Evolutionary conservation across 2,888 invertebrate species (phyloP).

Genomic region (Andrena hattorfiana): DNA sequence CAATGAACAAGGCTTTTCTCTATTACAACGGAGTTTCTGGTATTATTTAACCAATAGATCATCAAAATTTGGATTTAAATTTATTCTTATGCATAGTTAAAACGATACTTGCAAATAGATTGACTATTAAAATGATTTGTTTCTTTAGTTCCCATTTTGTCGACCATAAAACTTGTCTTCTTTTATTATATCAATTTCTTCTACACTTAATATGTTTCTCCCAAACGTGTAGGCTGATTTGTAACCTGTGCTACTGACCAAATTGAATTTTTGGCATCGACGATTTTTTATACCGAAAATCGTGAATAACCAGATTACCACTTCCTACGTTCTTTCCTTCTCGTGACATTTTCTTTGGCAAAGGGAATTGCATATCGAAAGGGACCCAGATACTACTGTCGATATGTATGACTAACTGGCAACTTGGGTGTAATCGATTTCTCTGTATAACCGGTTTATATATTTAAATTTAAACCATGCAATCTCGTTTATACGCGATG

Average conservation of each 20-base stretch:
- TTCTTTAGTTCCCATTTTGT: no score
- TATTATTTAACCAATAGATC: background rate
- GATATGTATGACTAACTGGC: slow-evolving; percentile 39
- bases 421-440: slow-evolving; percentile 42
- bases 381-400: slow-evolving; percentile 32
- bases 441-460: slow-evolving; percentile 16
- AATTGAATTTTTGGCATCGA: background rate
- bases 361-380: slow-evolving; percentile 7
- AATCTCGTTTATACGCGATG: slow-evolving; percentile 12
- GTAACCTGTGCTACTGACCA: background rate
- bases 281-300: slow-evolving; percentile 7
- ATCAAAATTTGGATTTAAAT: background rate
- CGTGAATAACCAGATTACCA: slow-evolving; percentile 10
- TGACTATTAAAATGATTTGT: background rate
- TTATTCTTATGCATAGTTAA: background rate
- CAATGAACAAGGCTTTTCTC: background rate
- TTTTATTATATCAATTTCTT: background rate
- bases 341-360: slow-evolving; percentile 26
- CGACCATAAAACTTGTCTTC: background rate
- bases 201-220: background rate
- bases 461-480: slow-evolving; percentile 28
- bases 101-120: background rate
- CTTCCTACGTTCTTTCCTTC: slow-evolving; percentile 21
- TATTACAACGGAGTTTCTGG: background rate
- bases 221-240: background rate